These are phyloP conservation scores for Elephas maximus DNA, from an alignment of 2,113 vertebrate species.

Conservation along the genomic window DNA sequence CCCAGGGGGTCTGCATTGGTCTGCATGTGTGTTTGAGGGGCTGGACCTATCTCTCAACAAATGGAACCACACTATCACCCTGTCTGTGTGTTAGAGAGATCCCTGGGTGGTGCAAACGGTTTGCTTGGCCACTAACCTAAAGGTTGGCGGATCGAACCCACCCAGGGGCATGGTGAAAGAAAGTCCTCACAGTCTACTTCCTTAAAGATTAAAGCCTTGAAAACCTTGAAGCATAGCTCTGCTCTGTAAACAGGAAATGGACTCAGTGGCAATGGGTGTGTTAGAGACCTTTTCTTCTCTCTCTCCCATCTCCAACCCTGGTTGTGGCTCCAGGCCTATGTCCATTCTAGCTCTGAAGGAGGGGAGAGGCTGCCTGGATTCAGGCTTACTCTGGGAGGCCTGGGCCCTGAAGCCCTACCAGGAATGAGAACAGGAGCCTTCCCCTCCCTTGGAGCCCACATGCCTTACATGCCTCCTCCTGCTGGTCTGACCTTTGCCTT, in stretches of 20 bases:
- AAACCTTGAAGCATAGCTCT: too few relatives aligned
- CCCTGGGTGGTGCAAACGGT: too few relatives aligned
- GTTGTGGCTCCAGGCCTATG: too few relatives aligned
- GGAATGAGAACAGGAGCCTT: neutral
- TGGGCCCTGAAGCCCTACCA: neutral
- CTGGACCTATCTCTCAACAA: neutral
- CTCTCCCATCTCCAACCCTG: neutral
- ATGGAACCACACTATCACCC: fast-evolving
- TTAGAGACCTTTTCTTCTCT: neutral
- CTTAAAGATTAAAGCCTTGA: too few relatives aligned
- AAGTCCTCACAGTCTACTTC: too few relatives aligned
- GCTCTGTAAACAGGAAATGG: too few relatives aligned
- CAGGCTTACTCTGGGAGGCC: neutral
- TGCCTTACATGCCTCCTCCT: fast-evolving
- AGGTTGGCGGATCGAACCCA: too few relatives aligned
- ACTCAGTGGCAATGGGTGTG: neutral
- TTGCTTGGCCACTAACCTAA: too few relatives aligned
- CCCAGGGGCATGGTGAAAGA: too few relatives aligned
- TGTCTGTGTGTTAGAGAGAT: neutral
- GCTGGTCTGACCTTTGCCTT: neutral
- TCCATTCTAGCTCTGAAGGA: neutral
- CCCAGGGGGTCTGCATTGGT: too few relatives aligned
- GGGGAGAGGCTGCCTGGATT: neutral
- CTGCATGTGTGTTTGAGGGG: neutral
- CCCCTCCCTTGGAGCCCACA: neutral